Evolutionary conservation across 2,888 invertebrate genomes (phyloP).

Genomic region (Lampropteryx suffumata): DNA sequence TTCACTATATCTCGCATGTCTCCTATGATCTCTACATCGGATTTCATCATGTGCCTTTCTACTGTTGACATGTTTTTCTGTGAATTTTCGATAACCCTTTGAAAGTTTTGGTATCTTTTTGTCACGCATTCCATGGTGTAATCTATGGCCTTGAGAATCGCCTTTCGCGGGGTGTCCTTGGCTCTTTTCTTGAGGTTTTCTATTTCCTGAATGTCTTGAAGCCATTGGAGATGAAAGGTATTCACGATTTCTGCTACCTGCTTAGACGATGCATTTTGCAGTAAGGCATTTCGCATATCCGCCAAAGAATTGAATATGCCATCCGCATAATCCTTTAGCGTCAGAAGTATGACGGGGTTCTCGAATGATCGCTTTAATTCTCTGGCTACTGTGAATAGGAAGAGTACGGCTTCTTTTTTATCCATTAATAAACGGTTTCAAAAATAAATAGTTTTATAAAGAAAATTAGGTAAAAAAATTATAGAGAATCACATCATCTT

Average conservation of each 20-base stretch:
- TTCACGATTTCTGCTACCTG: conserved; percentile 36
- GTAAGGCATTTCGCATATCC: conserved; percentile 34
- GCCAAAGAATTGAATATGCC: conserved; percentile 33
- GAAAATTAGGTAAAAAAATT: conserved; percentile 1
- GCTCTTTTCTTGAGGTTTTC: conserved; percentile 41
- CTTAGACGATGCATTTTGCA: conserved; percentile 23
- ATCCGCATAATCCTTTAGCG: conserved; percentile 44
- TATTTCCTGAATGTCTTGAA: conserved; percentile 45
- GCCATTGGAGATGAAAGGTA: conserved; percentile 45
- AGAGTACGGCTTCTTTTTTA: conserved; percentile 27
- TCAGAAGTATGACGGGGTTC: conserved; percentile 49
- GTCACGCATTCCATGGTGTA: conserved; percentile 39
- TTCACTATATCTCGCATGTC: conserved; percentile 41
- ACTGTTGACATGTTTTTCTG: conserved; percentile 25
- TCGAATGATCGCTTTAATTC: conserved; percentile 48
- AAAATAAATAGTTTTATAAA: conserved; percentile 22
- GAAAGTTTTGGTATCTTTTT: conserved; percentile 33
- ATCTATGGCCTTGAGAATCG: conserved; percentile 39
- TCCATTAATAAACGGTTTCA: conserved; percentile 37
- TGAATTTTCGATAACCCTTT: conserved; percentile 29
- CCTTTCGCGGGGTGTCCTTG: conserved; percentile 41
- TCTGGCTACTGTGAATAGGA: conserved; percentile 41
- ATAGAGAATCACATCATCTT: conserved; percentile 4
- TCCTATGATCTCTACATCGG: conserved; percentile 37
- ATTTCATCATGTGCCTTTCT: conserved; percentile 33